Evolutionary conservation across 2,113 vertebrate genomes (phyloP), one percentile per base, ranked within the genome.

Genomic region (Sebastes fasciatus): DNA sequence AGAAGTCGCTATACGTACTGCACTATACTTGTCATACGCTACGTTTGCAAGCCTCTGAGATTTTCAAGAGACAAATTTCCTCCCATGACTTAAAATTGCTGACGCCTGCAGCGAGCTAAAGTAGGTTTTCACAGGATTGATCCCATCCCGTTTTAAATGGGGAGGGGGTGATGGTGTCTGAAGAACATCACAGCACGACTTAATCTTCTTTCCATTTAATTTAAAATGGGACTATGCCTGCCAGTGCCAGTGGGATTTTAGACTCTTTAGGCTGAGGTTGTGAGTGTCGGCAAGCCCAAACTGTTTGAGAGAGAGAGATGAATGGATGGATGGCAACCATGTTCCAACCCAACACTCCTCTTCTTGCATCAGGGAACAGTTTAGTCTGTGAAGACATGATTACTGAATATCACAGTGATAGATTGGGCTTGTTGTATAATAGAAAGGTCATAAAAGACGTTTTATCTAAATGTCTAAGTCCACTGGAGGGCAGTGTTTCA

Each of bases 401-500:
- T 49, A 17, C 11, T 74, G 11, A 4, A n/a, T n/a, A 58, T 45
- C 26, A 26, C 4, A 58, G 40, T 13, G 68, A 73, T 0, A 9
- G 7, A 52, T n/a, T 1, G 23, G 16, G 69, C 26, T 12, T 66
- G 51, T 54, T 81, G 34, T 12, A 1, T 42, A 54, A 64, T 2
- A 64, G 3, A 52, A 72, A 77, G 74, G 52, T 77, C 48, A 57
- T 17, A 14, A 13, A 45, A 48, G 64, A 58, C 6, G 5, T 52
- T 55, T 58, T 4, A 49, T 40, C 1, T 64, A 7, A 34, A 43
- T 55, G 26, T 74, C 0, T 51, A 0, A n/a, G 11, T 77, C 93
- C 94, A 88, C 84, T 74, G 40, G 93, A 79, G 89, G 93, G 92
- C 90, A 91, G 90, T 76, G 68, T 85, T 90, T 80, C 40, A 84